Percentiles rank a stretch among this genome's conserved stretches.
Evolutionary conservation across 2,888 invertebrate species (phyloP).

Genomic region (Kuschelorhynchus macadamiae): DNA sequence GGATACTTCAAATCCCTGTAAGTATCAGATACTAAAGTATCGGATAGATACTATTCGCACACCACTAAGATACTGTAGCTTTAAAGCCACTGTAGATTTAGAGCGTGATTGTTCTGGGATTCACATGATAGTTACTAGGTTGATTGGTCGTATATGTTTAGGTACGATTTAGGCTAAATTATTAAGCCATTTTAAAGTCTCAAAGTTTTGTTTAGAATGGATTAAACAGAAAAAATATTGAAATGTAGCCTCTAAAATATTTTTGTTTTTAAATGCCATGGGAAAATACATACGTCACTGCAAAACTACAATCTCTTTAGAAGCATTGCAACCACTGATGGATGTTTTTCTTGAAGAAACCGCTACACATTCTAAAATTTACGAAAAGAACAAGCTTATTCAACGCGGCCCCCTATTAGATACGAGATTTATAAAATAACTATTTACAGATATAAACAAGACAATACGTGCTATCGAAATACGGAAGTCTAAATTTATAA

Average conservation of each 20-base stretch:
- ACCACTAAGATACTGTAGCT: no score
- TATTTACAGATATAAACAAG: conserved; percentile 9
- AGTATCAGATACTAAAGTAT: no score
- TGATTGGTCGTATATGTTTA: no score
- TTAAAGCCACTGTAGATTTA: no score
- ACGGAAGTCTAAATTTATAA: neutral
- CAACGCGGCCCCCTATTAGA: conserved; percentile 21
- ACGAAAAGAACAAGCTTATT: conserved; percentile 12
- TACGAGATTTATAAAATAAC: conserved; percentile 29
- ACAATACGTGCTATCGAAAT: neutral
- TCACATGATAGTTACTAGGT: no score
- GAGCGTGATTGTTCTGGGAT: no score
- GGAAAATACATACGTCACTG: neutral
- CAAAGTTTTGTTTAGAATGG: no score
- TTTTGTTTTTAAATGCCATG: neutral
- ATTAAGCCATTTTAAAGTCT: no score
- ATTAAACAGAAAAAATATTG: no score
- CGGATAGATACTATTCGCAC: no score
- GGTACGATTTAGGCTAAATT: no score
- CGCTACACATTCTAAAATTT: conserved; percentile 2
- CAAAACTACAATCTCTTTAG: neutral
- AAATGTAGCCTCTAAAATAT: conserved; percentile 10
- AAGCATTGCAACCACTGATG: conserved; percentile 4
- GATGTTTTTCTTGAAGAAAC: neutral
- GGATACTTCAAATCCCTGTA: no score